These are phyloP conservation scores for Hermaeophaga mercurialis DNA, from an alignment of 2,888 invertebrate genomes.

Conservation along the genomic window DNA sequence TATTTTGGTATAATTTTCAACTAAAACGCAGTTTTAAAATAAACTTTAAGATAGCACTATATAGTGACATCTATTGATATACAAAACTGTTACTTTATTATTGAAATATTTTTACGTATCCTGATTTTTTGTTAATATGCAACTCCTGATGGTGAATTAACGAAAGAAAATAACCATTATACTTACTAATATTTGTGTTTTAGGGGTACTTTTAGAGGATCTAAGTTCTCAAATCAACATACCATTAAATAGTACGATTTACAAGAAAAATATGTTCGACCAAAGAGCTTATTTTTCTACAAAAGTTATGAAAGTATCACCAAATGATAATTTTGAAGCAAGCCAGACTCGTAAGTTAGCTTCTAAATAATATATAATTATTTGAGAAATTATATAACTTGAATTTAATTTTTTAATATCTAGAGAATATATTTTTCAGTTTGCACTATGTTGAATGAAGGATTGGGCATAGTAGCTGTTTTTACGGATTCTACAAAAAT, in stretches of 20 bases:
- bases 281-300: conserved; percentile 42
- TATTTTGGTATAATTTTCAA: no score
- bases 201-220: conserved; percentile 55
- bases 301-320: conserved; percentile 43
- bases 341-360: conserved; percentile 52
- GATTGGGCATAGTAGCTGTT: conserved; percentile 74
- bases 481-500: conserved; percentile 65
- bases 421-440: conserved; percentile 54
- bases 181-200: conserved; percentile 20
- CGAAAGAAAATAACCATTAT: no score
- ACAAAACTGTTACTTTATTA: no score
- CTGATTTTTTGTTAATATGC: no score
- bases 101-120: no score
- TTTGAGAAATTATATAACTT: no score
- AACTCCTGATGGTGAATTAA: no score
- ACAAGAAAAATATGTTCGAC: conserved; percentile 55
- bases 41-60: no score
- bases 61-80: no score
- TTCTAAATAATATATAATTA: no score
- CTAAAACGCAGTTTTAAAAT: no score
- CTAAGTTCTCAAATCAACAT: conserved; percentile 62
- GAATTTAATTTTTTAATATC: neutral
- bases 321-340: conserved; percentile 49
- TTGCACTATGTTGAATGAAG: conserved; percentile 60
- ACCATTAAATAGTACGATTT: conserved; percentile 65